Evolutionary conservation across 2,113 vertebrate genomes (phyloP).

Genomic region (Malurus alboscapulatus): DNA sequence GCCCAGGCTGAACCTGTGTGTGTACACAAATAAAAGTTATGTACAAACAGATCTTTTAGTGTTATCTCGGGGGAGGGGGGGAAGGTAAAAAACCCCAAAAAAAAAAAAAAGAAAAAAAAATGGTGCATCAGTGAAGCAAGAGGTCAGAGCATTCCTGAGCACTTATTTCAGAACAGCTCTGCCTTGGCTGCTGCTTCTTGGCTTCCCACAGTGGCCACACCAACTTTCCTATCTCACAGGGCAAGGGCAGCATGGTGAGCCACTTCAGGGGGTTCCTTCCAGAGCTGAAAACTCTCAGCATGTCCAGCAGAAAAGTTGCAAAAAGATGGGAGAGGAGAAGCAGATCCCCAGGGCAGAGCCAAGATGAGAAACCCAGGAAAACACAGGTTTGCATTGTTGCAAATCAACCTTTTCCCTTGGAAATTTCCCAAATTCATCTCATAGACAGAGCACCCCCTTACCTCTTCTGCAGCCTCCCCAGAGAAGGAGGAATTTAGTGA

Average conservation of each 20-base stretch:
- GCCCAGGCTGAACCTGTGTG: not conserved
- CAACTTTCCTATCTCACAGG: conserved; percentile 4
- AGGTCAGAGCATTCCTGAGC: conserved; percentile 66
- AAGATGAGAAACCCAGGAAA: not conserved
- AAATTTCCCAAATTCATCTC: not conserved
- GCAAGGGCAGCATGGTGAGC: not conserved
- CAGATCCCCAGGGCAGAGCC: not conserved
- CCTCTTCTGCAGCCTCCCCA: not conserved
- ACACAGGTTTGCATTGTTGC: rapidly evolving
- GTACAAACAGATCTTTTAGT: conserved; percentile 63
- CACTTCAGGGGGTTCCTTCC: not conserved
- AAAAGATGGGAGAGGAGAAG: not conserved
- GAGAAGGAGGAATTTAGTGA: not conserved
- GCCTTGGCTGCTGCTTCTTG: conserved; percentile 31
- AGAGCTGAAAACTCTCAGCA: not conserved
- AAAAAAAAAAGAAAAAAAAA: not conserved
- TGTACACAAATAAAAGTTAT: not conserved
- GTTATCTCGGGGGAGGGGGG: not conserved
- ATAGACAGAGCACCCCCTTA: not conserved
- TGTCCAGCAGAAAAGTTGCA: not conserved
- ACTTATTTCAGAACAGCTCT: conserved; percentile 50
- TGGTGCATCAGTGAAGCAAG: conserved; percentile 10
- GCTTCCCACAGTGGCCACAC: conserved; percentile 17
- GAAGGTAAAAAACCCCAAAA: too few relatives aligned
- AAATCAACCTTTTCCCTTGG: not conserved